phyloP scores from a whole-genome alignment of 2,113 vertebrate species.

The Oryzias javanicus region DNA sequence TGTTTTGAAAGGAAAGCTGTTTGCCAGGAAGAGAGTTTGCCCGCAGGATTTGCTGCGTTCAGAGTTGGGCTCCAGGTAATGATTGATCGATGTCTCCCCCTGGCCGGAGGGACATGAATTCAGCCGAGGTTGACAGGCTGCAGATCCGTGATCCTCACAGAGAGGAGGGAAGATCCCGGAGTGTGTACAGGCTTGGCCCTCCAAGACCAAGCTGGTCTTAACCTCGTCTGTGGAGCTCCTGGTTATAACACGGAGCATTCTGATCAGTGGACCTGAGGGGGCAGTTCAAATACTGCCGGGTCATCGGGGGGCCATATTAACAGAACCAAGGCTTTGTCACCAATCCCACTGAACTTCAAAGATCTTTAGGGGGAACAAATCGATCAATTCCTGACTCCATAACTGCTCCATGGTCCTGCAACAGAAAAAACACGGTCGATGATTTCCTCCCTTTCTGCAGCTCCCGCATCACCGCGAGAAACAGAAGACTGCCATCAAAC shows the following conservation, averaged over 20 bases:
- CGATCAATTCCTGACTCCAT: constrained; percentile 65
- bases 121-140: constrained; percentile 54
- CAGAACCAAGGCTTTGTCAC: constrained; percentile 70
- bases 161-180: constrained; percentile 56
- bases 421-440: constrained; percentile 29
- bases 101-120: constrained; percentile 53
- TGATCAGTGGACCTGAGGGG: constrained; percentile 54
- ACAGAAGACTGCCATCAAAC: no score
- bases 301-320: constrained; percentile 67
- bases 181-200: constrained; percentile 67
- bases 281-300: constrained; percentile 68
- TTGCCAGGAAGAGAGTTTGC: constrained; percentile 37
- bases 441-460: background rate
- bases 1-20: constrained; percentile 5
- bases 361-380: constrained; percentile 72
- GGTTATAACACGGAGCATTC: constrained; percentile 51
- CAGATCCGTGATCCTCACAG: constrained; percentile 53
- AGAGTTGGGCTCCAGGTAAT: constrained; percentile 44
- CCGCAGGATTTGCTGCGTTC: constrained; percentile 52
- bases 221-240: constrained; percentile 55
- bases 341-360: constrained; percentile 67
- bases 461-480: no score
- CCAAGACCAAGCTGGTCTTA: constrained; percentile 56
- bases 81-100: constrained; percentile 61
- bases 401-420: constrained; percentile 29